Conservation (phyloP, 2,888 invertebrate genomes). For the Agrilus mali region DNA sequence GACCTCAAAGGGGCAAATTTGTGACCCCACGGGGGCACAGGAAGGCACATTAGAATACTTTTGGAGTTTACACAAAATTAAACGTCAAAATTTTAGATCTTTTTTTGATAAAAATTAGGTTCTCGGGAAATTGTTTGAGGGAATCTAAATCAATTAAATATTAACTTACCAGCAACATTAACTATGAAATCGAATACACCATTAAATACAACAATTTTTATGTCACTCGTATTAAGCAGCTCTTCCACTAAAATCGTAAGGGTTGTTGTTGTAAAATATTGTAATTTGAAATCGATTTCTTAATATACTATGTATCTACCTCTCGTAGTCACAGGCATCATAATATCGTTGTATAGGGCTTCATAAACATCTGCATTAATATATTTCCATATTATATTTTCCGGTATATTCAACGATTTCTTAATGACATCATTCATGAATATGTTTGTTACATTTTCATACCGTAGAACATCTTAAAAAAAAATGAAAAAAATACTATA, state of each 20-base stretch:
- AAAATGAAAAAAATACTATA: conserved; percentile 18
- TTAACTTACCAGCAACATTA: conserved; percentile 21
- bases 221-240: conserved; percentile 20
- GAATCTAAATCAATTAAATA: conserved; percentile 1
- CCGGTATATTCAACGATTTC: conserved; percentile 49
- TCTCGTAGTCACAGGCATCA: conserved; percentile 55
- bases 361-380: conserved; percentile 48
- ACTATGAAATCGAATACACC: conserved; percentile 26
- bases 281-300: conserved; percentile 1
- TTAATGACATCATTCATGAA: conserved; percentile 65
- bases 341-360: conserved; percentile 51
- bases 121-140: background rate
- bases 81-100: too few relatives aligned
- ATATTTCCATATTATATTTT: conserved; percentile 52
- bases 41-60: too few relatives aligned
- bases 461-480: conserved; percentile 18
- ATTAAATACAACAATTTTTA: conserved; percentile 24
- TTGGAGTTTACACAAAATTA: too few relatives aligned
- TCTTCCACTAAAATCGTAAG: conserved; percentile 21
- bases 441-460: conserved; percentile 21
- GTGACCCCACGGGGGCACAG: too few relatives aligned
- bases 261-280: conserved; percentile 1
- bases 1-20: too few relatives aligned
- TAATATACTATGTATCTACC: conserved; percentile 15
- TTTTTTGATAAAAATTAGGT: background rate